Conservation (phyloP, 2,797 vertebrate species). For the Limosa lapponica region DNA sequence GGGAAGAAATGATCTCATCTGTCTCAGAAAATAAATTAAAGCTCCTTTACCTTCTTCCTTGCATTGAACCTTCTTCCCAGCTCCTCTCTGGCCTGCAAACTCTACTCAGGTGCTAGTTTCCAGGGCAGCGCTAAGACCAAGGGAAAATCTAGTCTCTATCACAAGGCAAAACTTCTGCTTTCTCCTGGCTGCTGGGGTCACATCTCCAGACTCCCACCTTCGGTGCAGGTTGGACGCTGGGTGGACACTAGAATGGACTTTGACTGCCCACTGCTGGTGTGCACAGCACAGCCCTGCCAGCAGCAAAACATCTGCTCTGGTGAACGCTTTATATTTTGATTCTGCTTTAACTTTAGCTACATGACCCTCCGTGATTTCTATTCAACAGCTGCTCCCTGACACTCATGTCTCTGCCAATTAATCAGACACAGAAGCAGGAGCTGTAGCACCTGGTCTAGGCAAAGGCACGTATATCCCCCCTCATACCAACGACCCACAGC, state of each 20-base stretch:
- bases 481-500: not conserved
- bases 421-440: not conserved
- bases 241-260: not conserved
- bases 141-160: not conserved
- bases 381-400: not conserved
- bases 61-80: not conserved
- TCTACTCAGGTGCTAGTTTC: not conserved
- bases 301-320: not conserved
- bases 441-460: not conserved
- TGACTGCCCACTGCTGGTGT: constrained; percentile 11
- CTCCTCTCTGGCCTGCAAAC: not conserved
- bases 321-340: accelerated
- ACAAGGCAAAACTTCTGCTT: not conserved
- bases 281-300: not conserved
- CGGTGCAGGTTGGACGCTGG: accelerated
- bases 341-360: not conserved
- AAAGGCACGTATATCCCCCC: accelerated
- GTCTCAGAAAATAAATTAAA: constrained; percentile 19
- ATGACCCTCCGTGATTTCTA: not conserved
- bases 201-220: not conserved
- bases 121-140: not conserved
- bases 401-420: not conserved
- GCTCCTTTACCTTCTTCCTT: not conserved
- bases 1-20: constrained; percentile 5
- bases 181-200: not conserved